Evolutionary conservation across 2,797 vertebrate genomes (phyloP), one percentile per base, ranked within the genome.

Genomic region (Hydrophis major): DNA sequence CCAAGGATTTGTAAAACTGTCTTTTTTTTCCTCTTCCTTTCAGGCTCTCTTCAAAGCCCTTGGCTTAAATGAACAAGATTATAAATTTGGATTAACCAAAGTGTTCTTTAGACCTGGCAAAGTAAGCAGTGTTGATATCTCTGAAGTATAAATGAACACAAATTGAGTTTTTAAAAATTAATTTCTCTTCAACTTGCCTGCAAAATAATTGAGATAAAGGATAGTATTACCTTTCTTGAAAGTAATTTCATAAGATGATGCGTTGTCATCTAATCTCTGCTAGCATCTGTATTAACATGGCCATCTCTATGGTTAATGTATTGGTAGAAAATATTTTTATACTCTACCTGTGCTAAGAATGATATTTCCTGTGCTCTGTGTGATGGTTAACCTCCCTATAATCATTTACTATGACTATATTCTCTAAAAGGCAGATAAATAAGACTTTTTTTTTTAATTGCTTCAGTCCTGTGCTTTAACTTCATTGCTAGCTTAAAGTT

Each of bases 31-130:
- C 94, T 93, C 95, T 94, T 90, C 94, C 94, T 96, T 97, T 60
- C 97, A 99, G 99, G 99, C 99, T 95, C 96, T 99, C 18, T 99
- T 99, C 97, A 99, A 99, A 98, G 99, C 99, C 91, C 97, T 99
- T 95, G 99, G 99, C 28, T 97, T 99, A 96, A 98, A 99, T 91
- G 99, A 99, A 98, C 96, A 98, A 11, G 99, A 99, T 98, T 99
- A 99, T 98, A 99, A 99, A 97, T 99, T 99, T 18, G 99, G 99
- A 1, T 97, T 99, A 96, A 99, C 99, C 87, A 98, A 98, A 97
- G 99, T 99, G 88, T 99, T 99, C 97, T 99, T 99, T 97, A 98
- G 99, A 93, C 99, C 99, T 0, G 99, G 99, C 90, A 99, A 99
- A 99, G 99, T 99, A 98, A 98, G 59, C 57, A 89, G 94, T 88